These are phyloP conservation scores for Rhinoderma darwinii DNA, from an alignment of 2,113 vertebrate genomes.

Conservation along the genomic window DNA sequence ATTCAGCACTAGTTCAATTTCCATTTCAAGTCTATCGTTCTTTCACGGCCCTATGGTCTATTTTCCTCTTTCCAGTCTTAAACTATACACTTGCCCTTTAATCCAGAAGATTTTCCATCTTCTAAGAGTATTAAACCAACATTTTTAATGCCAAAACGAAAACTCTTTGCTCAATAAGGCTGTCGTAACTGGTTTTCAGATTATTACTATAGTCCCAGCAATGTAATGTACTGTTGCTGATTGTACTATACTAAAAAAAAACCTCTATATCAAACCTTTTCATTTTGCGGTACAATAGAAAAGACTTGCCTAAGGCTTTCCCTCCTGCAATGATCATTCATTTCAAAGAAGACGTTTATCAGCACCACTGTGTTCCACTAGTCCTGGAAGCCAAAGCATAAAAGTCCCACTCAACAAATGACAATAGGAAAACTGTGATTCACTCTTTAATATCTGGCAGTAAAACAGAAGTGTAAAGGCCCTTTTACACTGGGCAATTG, in stretches of 20 bases:
- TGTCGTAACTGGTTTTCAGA: constrained; percentile 21
- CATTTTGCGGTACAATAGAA: constrained; percentile 50
- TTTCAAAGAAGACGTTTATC: constrained; percentile 49
- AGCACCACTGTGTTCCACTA: constrained; percentile 26
- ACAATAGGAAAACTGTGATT: constrained; percentile 42
- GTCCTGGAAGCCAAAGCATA: constrained; percentile 44
- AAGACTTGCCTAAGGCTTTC: constrained; percentile 37
- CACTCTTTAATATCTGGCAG: constrained; percentile 46
- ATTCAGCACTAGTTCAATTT: not conserved
- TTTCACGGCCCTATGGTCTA: not conserved
- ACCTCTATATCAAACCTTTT: constrained; percentile 41
- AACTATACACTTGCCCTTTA: not conserved
- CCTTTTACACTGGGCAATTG: no score
- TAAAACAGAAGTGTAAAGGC: constrained; percentile 48
- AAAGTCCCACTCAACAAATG: constrained; percentile 48
- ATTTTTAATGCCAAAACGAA: not conserved
- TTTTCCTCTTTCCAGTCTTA: not conserved
- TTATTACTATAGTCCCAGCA: constrained; percentile 27
- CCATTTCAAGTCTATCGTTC: not conserved
- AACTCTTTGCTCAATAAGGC: constrained; percentile 7
- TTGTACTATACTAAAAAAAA: constrained; percentile 33
- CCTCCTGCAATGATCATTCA: constrained; percentile 36
- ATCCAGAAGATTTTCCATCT: not conserved
- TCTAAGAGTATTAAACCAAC: not conserved
- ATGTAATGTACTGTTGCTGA: constrained; percentile 16